Percentiles rank a stretch among this genome's conserved stretches.
Evolutionary conservation across 2,113 vertebrate species (phyloP).

Genomic region (Apteryx mantelli): DNA sequence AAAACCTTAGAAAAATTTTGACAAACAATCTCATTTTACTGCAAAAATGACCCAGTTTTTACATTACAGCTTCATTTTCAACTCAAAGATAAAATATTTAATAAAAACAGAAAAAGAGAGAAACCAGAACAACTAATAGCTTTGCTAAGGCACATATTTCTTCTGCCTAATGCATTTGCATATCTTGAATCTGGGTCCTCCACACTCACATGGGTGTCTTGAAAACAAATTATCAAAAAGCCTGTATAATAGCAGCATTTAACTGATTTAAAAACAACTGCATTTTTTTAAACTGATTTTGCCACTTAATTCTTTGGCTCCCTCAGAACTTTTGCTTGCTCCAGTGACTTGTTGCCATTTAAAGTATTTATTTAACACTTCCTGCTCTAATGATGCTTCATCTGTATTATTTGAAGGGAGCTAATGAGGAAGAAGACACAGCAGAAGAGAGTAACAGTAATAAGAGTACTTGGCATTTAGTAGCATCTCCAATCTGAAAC

Average conservation of each 20-base stretch:
- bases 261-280: neutral
- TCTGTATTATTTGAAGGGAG: neutral
- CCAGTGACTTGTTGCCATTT: neutral
- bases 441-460: neutral
- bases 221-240: neutral
- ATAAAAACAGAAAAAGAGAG: neutral
- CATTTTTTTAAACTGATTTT: slow-evolving; percentile 1
- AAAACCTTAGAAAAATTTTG: neutral
- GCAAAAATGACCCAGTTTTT: neutral
- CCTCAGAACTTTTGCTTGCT: neutral
- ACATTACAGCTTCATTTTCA: neutral
- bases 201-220: neutral
- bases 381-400: neutral
- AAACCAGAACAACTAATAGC: neutral
- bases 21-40: neutral
- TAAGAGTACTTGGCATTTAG: slow-evolving; percentile 21
- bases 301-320: neutral
- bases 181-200: neutral
- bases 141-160: neutral
- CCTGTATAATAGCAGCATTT: neutral
- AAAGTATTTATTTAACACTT: slow-evolving; percentile 4
- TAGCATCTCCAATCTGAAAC: neutral
- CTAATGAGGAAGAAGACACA: neutral
- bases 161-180: neutral
- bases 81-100: neutral